Conservation (phyloP, 2,113 vertebrate species). For the Hippolais icterina region DNA sequence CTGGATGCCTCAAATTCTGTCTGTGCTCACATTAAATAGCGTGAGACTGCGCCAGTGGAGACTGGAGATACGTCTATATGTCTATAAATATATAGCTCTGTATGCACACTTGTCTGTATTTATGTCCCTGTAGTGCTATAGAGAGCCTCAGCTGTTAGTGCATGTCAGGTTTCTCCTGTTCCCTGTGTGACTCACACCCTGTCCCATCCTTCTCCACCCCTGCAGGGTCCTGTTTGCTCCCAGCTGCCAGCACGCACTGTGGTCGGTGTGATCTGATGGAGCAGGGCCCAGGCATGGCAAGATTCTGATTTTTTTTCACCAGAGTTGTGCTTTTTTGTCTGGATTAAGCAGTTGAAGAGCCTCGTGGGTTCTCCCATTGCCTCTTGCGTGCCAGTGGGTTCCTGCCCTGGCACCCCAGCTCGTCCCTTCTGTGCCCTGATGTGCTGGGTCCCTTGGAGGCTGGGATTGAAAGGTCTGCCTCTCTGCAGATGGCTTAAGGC, state of each 20-base stretch:
- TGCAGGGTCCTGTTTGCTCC: background rate
- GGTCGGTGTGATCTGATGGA: fast-evolving
- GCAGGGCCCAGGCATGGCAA: background rate
- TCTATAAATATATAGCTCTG: background rate
- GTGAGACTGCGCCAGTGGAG: background rate
- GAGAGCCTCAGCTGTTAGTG: background rate
- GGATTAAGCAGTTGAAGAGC: background rate
- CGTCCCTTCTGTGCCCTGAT: background rate
- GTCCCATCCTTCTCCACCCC: background rate
- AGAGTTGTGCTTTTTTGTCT: background rate
- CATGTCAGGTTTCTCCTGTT: background rate
- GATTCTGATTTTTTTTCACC: background rate
- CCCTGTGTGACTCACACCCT: fast-evolving
- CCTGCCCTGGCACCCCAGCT: background rate
- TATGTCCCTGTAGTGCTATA: background rate
- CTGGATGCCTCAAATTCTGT: background rate
- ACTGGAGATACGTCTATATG: fast-evolving
- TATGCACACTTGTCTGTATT: background rate
- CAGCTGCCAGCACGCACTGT: fast-evolving
- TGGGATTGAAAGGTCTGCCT: background rate
- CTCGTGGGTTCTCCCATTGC: fast-evolving
- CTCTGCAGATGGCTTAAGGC: background rate
- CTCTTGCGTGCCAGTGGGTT: fast-evolving
- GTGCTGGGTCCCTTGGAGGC: fast-evolving
- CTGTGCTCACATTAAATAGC: background rate